Evolutionary conservation across 2,113 vertebrate genomes (phyloP).

Genomic region (Myxocyprinus asiaticus): DNA sequence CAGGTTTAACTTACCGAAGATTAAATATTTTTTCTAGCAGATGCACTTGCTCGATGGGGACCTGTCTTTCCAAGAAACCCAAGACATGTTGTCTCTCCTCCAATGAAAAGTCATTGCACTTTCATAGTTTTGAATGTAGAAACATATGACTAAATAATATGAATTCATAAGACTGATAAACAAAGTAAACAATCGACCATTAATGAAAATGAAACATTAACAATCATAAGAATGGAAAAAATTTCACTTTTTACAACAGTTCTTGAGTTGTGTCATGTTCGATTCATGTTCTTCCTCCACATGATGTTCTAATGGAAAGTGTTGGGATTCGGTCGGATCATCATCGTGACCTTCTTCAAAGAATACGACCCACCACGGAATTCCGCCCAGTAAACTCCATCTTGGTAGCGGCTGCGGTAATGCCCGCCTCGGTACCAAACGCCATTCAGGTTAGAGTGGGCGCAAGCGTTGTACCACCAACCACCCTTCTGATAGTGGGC

Average conservation of each 20-base stretch:
- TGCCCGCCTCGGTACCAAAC: constrained; percentile 88
- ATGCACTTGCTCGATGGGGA: no score
- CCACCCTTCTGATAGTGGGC: constrained; percentile 88
- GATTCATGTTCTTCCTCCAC: background rate
- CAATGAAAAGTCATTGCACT: background rate
- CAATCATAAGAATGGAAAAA: background rate
- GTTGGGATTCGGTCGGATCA: constrained; percentile 87
- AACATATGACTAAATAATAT: background rate
- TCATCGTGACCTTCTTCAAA: constrained; percentile 86
- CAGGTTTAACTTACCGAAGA: no score
- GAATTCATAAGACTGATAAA: background rate
- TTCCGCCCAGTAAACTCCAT: constrained; percentile 87
- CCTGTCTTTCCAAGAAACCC: no score
- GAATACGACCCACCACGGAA: constrained; percentile 86
- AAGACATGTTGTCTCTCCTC: no score
- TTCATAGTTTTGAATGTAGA: background rate
- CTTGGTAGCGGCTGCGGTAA: constrained; percentile 85
- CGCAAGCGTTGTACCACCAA: constrained; percentile 88
- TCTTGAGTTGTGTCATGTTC: no score
- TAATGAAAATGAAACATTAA: background rate
- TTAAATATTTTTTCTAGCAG: no score
- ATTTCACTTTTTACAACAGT: constrained; percentile 9
- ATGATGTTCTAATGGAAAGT: constrained; percentile 79
- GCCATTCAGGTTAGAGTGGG: constrained; percentile 86
- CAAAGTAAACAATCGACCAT: background rate